Conservation (phyloP, 1,140 invertebrate species). For the Saxidomus purpurata region DNA sequence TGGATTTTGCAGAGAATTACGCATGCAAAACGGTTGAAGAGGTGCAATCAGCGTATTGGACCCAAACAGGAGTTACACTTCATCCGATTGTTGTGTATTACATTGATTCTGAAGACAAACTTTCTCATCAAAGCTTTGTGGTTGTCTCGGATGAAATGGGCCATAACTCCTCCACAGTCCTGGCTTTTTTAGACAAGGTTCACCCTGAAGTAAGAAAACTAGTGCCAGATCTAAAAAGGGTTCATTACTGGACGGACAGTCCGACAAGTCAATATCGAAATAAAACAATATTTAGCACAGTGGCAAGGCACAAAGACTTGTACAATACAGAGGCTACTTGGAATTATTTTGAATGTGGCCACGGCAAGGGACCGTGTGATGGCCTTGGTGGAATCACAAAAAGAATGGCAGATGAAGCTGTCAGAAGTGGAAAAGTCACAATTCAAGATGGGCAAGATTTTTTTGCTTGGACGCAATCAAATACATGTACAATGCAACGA, state of each 20-base stretch:
- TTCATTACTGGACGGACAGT: constrained; percentile 64
- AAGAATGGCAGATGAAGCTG: constrained; percentile 63
- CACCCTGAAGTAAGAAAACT: neutral
- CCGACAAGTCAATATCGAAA: constrained; percentile 64
- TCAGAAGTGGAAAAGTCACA: neutral
- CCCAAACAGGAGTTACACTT: constrained; percentile 54
- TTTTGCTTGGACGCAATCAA: constrained; percentile 36
- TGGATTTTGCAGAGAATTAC: constrained; percentile 71
- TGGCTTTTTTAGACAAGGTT: constrained; percentile 22
- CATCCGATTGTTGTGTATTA: constrained; percentile 61
- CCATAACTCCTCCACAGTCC: constrained; percentile 39
- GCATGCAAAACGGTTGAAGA: constrained; percentile 53
- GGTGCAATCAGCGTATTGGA: constrained; percentile 65
- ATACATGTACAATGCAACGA: neutral
- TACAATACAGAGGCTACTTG: constrained; percentile 2
- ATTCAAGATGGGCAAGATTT: constrained; percentile 62
- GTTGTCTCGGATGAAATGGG: constrained; percentile 24
- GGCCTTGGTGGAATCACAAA: constrained; percentile 49
- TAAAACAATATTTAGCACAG: constrained; percentile 40
- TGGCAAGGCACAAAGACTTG: constrained; percentile 40
- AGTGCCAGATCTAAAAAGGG: neutral
- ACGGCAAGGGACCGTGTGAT: constrained; percentile 68
- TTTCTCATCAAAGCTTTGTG: constrained; percentile 57
- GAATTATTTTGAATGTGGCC: constrained; percentile 68
- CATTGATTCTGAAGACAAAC: neutral